Percentiles rank a stretch among this genome's conserved stretches.
phyloP scores from a whole-genome alignment of 2,797 vertebrate genomes.

The Artibeus lituratus region DNA sequence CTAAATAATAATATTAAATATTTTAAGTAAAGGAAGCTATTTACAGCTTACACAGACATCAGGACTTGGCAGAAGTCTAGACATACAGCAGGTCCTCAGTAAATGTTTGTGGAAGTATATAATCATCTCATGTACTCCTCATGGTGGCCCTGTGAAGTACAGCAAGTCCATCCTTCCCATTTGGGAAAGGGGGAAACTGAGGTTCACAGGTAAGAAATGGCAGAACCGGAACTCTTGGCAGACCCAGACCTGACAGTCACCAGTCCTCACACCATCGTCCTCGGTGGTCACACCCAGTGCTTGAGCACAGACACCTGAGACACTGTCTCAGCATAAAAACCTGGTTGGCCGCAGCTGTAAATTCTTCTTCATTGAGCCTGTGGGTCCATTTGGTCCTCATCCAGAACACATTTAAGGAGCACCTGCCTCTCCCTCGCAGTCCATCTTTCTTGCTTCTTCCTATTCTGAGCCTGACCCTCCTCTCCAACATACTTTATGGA shows the following conservation, averaged over 20 bases:
- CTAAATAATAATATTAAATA: neutral
- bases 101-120: neutral
- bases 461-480: neutral
- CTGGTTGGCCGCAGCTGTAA: neutral
- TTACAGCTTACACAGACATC: neutral
- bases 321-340: neutral
- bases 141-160: neutral
- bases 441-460: neutral
- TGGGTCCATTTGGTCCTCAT: neutral
- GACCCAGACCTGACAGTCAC: neutral
- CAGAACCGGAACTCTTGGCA: neutral
- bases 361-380: neutral
- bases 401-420: neutral
- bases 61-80: neutral
- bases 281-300: neutral
- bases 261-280: accelerated
- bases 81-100: neutral
- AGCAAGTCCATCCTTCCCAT: neutral
- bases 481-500: neutral
- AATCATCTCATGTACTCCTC: neutral
- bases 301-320: neutral
- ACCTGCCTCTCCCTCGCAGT: neutral
- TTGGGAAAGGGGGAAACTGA: neutral
- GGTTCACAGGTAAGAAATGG: neutral
- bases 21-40: slow-evolving; percentile 10